Evolutionary conservation across 1,140 invertebrate genomes (phyloP).

Genomic region (Trichomalopsis sarcophagae): DNA sequence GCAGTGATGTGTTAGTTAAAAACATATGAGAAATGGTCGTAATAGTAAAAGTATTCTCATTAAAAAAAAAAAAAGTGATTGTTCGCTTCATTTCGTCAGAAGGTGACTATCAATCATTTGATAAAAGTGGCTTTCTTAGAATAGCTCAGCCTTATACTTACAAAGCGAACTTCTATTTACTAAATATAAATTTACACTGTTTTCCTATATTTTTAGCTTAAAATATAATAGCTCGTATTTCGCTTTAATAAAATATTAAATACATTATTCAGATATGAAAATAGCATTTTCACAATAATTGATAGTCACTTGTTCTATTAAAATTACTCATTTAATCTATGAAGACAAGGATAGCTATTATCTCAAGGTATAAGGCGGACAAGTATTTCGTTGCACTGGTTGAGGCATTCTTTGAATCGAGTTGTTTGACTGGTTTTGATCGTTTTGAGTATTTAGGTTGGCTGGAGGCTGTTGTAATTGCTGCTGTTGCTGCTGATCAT

Average conservation of each 20-base stretch:
- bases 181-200: too few species aligned
- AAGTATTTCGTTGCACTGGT: slow-evolving; percentile 73
- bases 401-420: slow-evolving; percentile 74
- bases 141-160: background rate
- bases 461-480: slow-evolving; percentile 15
- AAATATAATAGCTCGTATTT: too few species aligned
- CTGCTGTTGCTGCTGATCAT: slow-evolving; percentile 34
- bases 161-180: background rate
- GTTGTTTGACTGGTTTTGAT: slow-evolving; percentile 47
- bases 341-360: slow-evolving; percentile 50
- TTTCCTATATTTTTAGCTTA: too few species aligned
- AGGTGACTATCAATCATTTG: slow-evolving; percentile 20
- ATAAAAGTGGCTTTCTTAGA: background rate
- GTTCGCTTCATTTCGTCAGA: slow-evolving; percentile 41
- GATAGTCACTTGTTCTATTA: slow-evolving; percentile 35
- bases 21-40: slow-evolving; percentile 36
- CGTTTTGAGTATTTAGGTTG: slow-evolving; percentile 45
- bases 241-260: slow-evolving; percentile 38
- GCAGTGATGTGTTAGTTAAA: slow-evolving; percentile 47
- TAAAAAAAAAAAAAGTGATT: slow-evolving; percentile 36
- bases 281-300: slow-evolving; percentile 29
- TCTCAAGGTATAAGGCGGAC: slow-evolving; percentile 67
- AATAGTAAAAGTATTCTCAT: slow-evolving; percentile 42
- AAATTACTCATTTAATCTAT: slow-evolving; percentile 39
- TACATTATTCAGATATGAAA: slow-evolving; percentile 14